Evolutionary conservation across 64 coral and sea anemone species (phyloP), one percentile per base, ranked within the genome.

Genomic region (Stylophora pistillata): DNA sequence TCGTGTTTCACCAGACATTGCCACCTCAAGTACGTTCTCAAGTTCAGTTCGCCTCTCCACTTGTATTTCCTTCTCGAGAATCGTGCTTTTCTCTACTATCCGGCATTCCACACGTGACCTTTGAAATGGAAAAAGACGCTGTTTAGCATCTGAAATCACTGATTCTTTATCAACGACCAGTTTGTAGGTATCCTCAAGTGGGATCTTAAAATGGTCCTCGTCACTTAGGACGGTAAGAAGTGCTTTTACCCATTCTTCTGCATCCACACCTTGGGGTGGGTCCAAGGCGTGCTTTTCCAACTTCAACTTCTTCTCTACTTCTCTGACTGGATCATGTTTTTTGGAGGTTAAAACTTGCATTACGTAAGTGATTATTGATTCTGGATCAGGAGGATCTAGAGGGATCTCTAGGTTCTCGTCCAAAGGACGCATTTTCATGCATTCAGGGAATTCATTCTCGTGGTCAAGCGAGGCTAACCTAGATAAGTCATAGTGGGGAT

Each of bases 71-170:
- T 73, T 68, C 26, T 0, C 17, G 20, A 56, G 16, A 30, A 86
- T 53, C 21, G 9, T 10, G 28, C 53, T 17, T 5, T 86, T 53
- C 23, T 72, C 62, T 31, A 72, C 69, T 29, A 73, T 17, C 16
- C 56, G 27, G 53, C 84, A 86, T 10, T 34, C 29, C 15, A 56
- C 16, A 21, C 30, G 34, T 4, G 84, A 86, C 16, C 41, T 12
- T 29, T 86, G 62, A 53, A 52, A 86, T 20, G 84, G 66, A 86
- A 86, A 86, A 13, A 62, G 20, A 18, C 2, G 15, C 15, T 62
- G 14, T 13, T 4, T 62, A 18, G 59, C 59, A 13, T 9, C 14
- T 62, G 59, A 18, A 62, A 14, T 5, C 2, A 62, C 2, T 9
- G 4, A 17, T 18, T 16, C 20, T 18, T 17, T 18, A 17, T 62